Percentiles rank a stretch among this genome's conserved stretches.
phyloP scores from a whole-genome alignment of 37 sponge, comb jelly and placozoan genomes.

The Halichondria panicea region DNA sequence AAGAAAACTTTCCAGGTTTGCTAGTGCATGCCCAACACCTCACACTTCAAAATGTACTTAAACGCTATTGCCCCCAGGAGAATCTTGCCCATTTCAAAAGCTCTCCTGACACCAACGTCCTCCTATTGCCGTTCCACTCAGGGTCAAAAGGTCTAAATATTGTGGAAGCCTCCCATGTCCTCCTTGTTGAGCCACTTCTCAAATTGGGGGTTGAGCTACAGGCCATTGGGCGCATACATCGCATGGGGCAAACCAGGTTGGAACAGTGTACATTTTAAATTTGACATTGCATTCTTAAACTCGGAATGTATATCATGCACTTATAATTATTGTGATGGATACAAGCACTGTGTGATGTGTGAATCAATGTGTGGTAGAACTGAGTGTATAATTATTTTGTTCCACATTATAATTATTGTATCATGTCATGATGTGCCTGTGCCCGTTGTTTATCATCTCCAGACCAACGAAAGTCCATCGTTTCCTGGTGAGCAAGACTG shows the following conservation, averaged over 20 bases:
- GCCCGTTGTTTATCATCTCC: no score
- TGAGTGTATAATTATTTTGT: no score
- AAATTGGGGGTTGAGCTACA: slow-evolving; percentile 77
- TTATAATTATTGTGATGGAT: no score
- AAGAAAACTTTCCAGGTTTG: slow-evolving; percentile 30
- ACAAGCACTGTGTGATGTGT: no score
- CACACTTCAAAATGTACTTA: no score
- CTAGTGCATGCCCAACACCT: not conserved
- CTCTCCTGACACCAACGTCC: slow-evolving; percentile 41
- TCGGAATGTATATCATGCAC: no score
- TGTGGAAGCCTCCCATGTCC: slow-evolving; percentile 85
- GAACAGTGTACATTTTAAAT: not conserved
- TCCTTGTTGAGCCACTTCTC: slow-evolving; percentile 81
- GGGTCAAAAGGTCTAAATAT: slow-evolving; percentile 89
- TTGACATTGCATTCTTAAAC: not conserved
- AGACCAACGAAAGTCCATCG: slow-evolving; percentile 48
- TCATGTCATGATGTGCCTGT: no score
- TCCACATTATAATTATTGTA: no score
- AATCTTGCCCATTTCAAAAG: slow-evolving; percentile 60
- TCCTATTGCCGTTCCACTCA: slow-evolving; percentile 65
- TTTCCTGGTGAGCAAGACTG: slow-evolving; percentile 45
- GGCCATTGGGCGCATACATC: slow-evolving; percentile 83
- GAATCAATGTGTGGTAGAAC: no score
- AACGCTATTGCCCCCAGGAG: no score
- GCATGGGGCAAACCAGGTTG: slow-evolving; percentile 88